Base-by-base conservation (phyloP, 2,888 invertebrate species). In the Macroteleia sp. region DNA sequence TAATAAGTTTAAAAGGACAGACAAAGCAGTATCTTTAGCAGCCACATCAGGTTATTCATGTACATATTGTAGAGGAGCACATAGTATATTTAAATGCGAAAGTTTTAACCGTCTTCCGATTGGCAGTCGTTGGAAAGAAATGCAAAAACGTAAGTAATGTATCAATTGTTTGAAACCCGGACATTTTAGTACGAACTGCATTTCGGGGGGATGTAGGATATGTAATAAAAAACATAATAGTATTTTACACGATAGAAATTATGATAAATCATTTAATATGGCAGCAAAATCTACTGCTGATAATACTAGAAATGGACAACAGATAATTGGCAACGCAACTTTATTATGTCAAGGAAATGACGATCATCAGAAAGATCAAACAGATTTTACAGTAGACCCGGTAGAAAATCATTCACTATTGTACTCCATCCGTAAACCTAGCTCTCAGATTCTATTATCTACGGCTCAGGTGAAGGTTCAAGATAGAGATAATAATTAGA, bases 391-490 rank as follows among this genome's bases (percentile, higher is more conserved):
- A 25, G 6, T 25, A 25, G 6, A 6, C 6, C 25, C 25, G 25
- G 25, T 61, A 69, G 41, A 10, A 34, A 34, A 34, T 34, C 34
- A 34, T 9, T 34, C 34, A n/a, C n/a, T 34, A 3, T 9, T 34
- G 12, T 34, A 34, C 10, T n/a, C 34, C 10, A 34, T 34, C 12
- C 34, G 12, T 34, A 34, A 34, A 34, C 34, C 34, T 9, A 9
- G 10, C 3, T 20, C 8, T 2, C 70, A 76, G 8, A 34, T 77
- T 1, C 32, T 82, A 17, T 28, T 79, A 54, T 77, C 69, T 16
- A 82, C 77, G 5, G 81, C 82, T 32, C 67, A 56, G 30, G 75
- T 81, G 10, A n/a, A 73, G 5, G 57, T 83, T 30, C 30, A 64
- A 14, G 78, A 78, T 52, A 44, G 36, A 2, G 28, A 52, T 16